Evolutionary conservation across 1,140 invertebrate species (phyloP).

Genomic region (Diorhabda sublineata): DNA sequence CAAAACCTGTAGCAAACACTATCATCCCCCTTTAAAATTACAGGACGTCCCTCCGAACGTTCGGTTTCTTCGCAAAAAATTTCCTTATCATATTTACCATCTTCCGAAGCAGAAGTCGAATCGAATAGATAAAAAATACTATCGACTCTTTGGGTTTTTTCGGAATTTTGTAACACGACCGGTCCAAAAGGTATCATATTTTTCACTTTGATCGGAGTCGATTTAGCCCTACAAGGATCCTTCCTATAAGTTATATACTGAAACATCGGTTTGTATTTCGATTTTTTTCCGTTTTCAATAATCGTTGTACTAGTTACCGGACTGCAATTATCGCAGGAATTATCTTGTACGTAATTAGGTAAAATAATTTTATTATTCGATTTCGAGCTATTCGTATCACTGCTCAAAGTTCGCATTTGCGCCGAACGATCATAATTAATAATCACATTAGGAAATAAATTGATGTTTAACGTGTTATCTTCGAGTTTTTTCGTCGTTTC

Average conservation of each 20-base stretch:
- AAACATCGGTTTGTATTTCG: not conserved
- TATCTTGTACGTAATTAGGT: no score
- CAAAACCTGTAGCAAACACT: not conserved
- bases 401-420: no score
- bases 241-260: conserved; percentile 7
- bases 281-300: not conserved
- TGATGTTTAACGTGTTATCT: not conserved
- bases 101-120: conserved; percentile 10
- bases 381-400: no score
- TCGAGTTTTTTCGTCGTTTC: not conserved
- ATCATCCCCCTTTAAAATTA: no score
- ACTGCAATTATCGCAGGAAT: no score
- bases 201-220: conserved; percentile 6
- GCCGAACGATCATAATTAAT: no score
- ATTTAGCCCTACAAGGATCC: conserved; percentile 3
- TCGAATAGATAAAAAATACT: conserved; percentile 7
- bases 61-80: no score
- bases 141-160: not conserved
- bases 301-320: no score
- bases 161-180: not conserved
- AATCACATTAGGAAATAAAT: no score
- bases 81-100: not conserved
- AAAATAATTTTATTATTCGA: no score
- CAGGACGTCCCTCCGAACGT: no score
- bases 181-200: conserved; percentile 6